Base-by-base conservation (phyloP, 2,888 invertebrate species). In the Caenorhabditis zanzibari region DNA sequence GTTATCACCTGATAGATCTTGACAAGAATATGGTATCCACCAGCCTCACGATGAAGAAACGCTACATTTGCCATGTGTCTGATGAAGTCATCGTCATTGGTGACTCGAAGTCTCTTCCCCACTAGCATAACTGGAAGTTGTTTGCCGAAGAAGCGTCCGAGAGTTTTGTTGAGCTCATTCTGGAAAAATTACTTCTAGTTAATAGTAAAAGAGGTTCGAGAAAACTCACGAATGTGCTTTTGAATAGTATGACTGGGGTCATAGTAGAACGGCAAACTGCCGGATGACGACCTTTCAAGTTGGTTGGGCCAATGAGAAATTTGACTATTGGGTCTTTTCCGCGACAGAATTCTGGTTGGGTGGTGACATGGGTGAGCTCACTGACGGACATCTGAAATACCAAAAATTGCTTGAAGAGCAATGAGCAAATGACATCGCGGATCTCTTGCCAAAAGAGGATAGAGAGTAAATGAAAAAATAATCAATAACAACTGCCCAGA, bases 81-180 rank as follows among this genome's bases (percentile, higher is more conserved):
- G 28, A 63, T 44, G 24, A 47, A 63, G 3, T 12, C 44, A 44
- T 63, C 63, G 24, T 44, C 19, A 10, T 24, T 7, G 2, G 9
- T 44, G 7, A 63, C 63, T 0, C 26, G 26, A n/a, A 16, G n/a
- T 5, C 9, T 9, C 6, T 44, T 24, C 0, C 63, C 63, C 2
- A 63, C 14, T 9, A 63, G n/a, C n/a, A 63, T 0, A 0, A 63
- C 26, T 9, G 44, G 63, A n/a, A 63, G 44, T 0, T 41, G 9
- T n/a, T 63, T 44, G 26, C 26, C 26, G 44, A 63, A 47, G 63
- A 63, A 63, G 7, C 63, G 63, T 2, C 63, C 28, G n/a, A 63
- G 22, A 24, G 63, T 44, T 14, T 24, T 26, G 6, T 26, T 26
- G 26, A 63, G 63, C 14, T 44, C 44, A 6, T 26, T 26, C 63